phyloP scores from a whole-genome alignment of 2,888 invertebrate genomes.

The Coenonympha arcania region DNA sequence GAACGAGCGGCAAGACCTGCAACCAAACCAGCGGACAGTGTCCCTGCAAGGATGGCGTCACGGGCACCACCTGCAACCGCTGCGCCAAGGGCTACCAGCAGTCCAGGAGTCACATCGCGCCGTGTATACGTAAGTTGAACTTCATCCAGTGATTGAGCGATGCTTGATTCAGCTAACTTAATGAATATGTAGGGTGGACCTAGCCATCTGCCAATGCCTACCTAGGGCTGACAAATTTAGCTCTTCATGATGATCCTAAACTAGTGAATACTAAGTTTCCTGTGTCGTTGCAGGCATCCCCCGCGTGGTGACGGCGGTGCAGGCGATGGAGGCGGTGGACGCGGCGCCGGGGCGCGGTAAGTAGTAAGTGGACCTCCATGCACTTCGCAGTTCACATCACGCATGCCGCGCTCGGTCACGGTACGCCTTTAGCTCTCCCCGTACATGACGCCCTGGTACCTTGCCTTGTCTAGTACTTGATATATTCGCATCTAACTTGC shows the following conservation, averaged over 20 bases:
- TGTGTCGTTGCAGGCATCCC: conserved; percentile 79
- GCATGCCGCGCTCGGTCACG: conserved; percentile 35
- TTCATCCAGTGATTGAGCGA: conserved; percentile 98
- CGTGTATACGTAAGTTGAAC: conserved; percentile 95
- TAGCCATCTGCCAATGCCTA: no score
- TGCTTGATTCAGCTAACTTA: no score
- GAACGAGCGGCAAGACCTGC: conserved; percentile 80
- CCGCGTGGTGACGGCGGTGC: conserved; percentile 79
- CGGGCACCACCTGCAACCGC: conserved; percentile 96
- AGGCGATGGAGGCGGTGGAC: conserved; percentile 76
- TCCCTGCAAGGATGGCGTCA: conserved; percentile 99
- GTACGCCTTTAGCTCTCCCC: neutral
- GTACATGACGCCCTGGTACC: neutral
- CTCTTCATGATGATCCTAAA: no score
- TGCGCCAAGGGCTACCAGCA: conserved; percentile 99
- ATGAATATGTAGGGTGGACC: no score
- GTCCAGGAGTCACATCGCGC: conserved; percentile 96
- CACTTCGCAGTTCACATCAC: conserved; percentile 70
- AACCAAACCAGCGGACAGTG: conserved; percentile 99
- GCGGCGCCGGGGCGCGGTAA: conserved; percentile 83
- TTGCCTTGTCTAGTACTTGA: no score
- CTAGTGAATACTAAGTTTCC: no score
- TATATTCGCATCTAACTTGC: no score
- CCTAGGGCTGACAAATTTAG: no score
- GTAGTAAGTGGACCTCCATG: conserved; percentile 81